phyloP scores from a whole-genome alignment of 2,888 invertebrate genomes.

The Shargacucullia verbasci region DNA sequence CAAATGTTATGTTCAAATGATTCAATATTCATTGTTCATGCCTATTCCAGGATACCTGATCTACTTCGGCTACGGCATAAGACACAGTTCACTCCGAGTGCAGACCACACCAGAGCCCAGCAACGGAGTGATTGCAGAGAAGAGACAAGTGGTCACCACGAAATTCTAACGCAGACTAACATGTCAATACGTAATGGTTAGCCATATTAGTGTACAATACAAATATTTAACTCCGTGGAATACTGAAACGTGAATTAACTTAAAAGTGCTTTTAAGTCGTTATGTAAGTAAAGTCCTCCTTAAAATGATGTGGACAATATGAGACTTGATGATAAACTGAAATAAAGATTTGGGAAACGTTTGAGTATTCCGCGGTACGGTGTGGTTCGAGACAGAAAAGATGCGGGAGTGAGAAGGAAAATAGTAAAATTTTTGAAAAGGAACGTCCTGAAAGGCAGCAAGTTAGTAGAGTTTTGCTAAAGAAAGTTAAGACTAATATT shows the following conservation, averaged over 20 bases:
- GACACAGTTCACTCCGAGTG: constrained; percentile 91
- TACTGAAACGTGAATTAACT: too few species aligned
- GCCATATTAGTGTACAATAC: constrained; percentile 46
- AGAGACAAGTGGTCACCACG: constrained; percentile 70
- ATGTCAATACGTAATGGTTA: constrained; percentile 22
- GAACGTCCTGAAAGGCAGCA: background rate
- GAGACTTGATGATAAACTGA: too few species aligned
- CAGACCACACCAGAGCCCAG: constrained; percentile 24
- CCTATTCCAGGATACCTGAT: constrained; percentile 92
- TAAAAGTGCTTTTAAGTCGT: too few species aligned
- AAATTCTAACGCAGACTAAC: constrained; percentile 70
- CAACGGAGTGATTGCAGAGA: constrained; percentile 60
- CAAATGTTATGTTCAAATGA: background rate
- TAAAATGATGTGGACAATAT: too few species aligned
- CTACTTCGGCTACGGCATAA: constrained; percentile 95
- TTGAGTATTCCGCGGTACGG: too few species aligned
- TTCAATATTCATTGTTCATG: background rate
- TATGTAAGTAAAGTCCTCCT: too few species aligned
- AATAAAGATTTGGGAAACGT: too few species aligned
- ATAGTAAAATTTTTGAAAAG: background rate
- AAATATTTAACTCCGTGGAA: too few species aligned
- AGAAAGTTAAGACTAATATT: too few species aligned
- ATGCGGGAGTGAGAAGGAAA: background rate
- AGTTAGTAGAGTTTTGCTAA: too few species aligned
- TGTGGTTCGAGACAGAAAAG: too few species aligned